Evolutionary conservation across 2,113 vertebrate species (phyloP).

Genomic region (Jaculus jaculus): DNA sequence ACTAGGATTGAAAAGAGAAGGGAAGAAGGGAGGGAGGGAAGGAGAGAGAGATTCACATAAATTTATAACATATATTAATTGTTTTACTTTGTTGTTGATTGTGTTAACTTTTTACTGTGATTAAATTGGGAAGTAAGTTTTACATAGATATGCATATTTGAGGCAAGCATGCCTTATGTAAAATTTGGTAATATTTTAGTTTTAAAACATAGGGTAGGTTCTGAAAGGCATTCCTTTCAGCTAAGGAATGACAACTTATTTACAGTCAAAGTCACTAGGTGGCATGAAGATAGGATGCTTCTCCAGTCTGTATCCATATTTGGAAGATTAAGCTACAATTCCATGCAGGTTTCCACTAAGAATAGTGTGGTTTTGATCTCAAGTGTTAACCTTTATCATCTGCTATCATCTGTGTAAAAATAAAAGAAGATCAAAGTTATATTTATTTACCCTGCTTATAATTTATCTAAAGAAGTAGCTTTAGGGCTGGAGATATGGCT

Average conservation of each 20-base stretch:
- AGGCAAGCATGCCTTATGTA: background rate
- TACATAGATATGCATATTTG: too few species aligned
- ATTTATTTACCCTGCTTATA: background rate
- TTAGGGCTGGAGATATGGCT: too few species aligned
- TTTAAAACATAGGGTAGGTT: background rate
- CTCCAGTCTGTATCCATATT: background rate
- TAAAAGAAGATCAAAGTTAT: background rate
- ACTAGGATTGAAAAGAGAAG: too few species aligned
- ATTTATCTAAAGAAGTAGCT: background rate
- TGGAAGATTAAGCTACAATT: background rate
- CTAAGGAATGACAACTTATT: background rate
- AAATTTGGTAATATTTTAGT: background rate
- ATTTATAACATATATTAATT: background rate
- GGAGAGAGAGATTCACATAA: too few species aligned
- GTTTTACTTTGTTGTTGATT: background rate
- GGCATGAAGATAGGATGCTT: rapidly evolving
- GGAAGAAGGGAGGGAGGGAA: too few species aligned
- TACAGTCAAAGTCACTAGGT: background rate
- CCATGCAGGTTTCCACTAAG: background rate
- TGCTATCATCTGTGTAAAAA: background rate
- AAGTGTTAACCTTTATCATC: background rate
- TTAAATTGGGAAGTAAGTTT: background rate
- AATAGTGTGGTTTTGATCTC: too few species aligned
- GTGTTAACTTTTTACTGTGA: background rate
- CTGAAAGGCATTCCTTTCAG: background rate